phyloP scores from a whole-genome alignment of 1,140 invertebrate genomes.

The Aphelinus atriplicis region DNA sequence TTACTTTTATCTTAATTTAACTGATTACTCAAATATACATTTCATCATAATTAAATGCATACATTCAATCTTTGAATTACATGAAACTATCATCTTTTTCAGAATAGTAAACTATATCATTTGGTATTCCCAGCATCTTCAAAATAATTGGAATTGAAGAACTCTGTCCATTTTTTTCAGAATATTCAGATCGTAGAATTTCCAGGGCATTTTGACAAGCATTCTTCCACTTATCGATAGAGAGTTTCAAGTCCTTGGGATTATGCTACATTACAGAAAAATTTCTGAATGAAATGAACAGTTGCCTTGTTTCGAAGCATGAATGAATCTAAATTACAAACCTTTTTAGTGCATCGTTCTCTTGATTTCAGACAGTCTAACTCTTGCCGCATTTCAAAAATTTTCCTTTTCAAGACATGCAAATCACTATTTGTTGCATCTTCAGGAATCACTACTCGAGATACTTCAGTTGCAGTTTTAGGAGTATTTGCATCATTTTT shows the following conservation, averaged over 20 bases:
- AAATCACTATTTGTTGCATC: conserved; percentile 22
- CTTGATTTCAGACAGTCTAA: conserved; percentile 36
- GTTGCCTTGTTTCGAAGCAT: no score
- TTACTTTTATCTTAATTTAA: conserved; percentile 2
- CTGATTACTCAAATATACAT: background rate
- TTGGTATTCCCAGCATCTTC: conserved; percentile 27
- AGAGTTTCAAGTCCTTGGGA: conserved; percentile 25
- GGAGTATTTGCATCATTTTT: background rate
- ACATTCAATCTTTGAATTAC: conserved; percentile 12
- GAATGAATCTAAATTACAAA: background rate
- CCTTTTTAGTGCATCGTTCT: conserved; percentile 36
- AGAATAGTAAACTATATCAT: conserved; percentile 36
- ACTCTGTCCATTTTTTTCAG: conserved; percentile 28
- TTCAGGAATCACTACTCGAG: background rate
- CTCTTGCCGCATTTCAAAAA: conserved; percentile 35
- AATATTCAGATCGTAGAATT: conserved; percentile 25
- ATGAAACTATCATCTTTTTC: conserved; percentile 32
- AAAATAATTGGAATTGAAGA: conserved; percentile 32
- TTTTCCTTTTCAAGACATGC: conserved; percentile 27
- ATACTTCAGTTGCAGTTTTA: background rate
- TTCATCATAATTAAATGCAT: background rate
- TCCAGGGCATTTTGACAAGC: conserved; percentile 34
- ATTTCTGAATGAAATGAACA: background rate
- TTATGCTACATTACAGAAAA: conserved; percentile 25
- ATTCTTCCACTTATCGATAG: conserved; percentile 31